Evolutionary conservation across 2,113 vertebrate genomes (phyloP).

Genomic region (Tonatia bakeri): DNA sequence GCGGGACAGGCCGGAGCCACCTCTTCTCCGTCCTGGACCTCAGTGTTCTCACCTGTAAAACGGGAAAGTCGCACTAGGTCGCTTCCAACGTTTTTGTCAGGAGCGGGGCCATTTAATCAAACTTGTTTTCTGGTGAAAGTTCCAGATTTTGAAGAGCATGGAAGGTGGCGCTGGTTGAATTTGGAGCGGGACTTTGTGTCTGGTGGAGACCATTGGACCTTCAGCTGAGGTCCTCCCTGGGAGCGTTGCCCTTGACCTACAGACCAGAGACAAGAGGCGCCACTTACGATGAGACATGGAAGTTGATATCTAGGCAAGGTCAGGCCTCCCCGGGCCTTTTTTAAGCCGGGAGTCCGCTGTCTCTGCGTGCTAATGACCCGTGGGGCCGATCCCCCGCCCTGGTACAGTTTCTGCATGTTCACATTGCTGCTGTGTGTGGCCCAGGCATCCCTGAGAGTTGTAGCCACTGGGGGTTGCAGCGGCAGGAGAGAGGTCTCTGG

Average conservation of each 20-base stretch:
- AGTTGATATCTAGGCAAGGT: neutral
- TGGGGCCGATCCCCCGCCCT: no score
- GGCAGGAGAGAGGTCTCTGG: neutral
- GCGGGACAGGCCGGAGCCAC: neutral
- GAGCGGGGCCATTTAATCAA: neutral
- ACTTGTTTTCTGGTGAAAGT: neutral
- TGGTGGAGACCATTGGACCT: accelerated
- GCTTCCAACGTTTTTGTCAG: neutral
- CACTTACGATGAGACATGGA: neutral
- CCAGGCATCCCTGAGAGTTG: neutral
- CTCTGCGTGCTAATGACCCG: neutral
- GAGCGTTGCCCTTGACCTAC: neutral
- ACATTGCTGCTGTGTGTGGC: accelerated
- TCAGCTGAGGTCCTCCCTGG: neutral
- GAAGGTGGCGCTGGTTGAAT: neutral
- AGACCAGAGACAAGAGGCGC: neutral
- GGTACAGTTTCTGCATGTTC: accelerated
- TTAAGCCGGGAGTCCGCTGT: neutral
- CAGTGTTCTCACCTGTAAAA: neutral
- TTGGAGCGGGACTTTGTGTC: neutral
- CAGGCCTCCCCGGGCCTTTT: neutral
- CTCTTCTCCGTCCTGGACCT: neutral
- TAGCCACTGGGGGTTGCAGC: neutral
- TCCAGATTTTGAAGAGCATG: neutral
- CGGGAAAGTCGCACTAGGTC: neutral